phyloP scores from a whole-genome alignment of 2,113 vertebrate genomes.

The Forbesichthys papilliferus region DNA sequence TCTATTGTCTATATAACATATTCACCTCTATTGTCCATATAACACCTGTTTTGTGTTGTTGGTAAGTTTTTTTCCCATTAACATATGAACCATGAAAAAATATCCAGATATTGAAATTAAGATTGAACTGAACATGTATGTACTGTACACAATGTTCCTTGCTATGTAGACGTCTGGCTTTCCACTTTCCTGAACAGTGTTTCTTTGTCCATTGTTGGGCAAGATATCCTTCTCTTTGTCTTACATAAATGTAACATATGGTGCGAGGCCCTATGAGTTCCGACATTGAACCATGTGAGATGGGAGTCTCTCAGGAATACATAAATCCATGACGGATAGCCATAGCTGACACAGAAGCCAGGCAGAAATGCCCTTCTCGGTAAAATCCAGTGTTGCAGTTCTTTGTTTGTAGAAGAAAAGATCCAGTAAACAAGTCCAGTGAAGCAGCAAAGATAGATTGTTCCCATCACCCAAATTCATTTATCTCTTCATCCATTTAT shows the following conservation, averaged over 20 bases:
- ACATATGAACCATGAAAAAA: constrained; percentile 8
- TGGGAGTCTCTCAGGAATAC: constrained; percentile 48
- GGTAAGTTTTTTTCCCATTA: constrained; percentile 5
- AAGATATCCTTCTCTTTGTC: neutral
- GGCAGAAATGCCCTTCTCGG: constrained; percentile 51
- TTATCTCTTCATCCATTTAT: constrained; percentile 58
- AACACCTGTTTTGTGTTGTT: constrained; percentile 8
- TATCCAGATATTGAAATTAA: neutral
- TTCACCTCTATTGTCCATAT: constrained; percentile 1
- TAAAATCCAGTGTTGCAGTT: constrained; percentile 40
- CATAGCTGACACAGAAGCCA: constrained; percentile 42
- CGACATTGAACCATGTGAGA: constrained; percentile 43
- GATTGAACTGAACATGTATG: constrained; percentile 8
- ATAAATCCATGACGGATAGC: constrained; percentile 71
- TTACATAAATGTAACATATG: constrained; percentile 28
- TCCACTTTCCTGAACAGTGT: constrained; percentile 8
- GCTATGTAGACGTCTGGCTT: constrained; percentile 7
- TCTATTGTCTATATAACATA: neutral
- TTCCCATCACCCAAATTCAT: constrained; percentile 63
- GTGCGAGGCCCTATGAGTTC: constrained; percentile 22
- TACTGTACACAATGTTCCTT: neutral
- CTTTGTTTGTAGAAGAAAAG: constrained; percentile 58
- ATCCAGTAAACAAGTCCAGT: constrained; percentile 69
- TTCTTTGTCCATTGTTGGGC: neutral
- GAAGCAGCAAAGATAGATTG: constrained; percentile 68